Evolutionary conservation across 2,888 invertebrate species (phyloP), one percentile per base, ranked within the genome.

Genomic region (Ptilodon capucinus): DNA sequence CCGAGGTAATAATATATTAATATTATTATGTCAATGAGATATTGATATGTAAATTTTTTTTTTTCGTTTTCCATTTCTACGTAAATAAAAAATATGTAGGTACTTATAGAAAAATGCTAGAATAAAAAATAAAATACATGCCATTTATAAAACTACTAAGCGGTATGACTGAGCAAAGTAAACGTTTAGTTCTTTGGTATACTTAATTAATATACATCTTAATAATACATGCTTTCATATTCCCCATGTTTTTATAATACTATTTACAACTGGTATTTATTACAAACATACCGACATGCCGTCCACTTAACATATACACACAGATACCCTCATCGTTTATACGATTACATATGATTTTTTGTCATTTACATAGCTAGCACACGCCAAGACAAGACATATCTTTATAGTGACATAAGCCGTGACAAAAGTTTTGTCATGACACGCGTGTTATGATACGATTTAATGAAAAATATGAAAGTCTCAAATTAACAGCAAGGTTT

Each of bases 181-280:
- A 16, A 38, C 21, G n/a, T 21, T 6, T 5, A 18, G 6, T 21
- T 28, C 28, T 28, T 28, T 19, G 16, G 18, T 11, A 36, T 2
- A 17, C 11, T 11, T 17, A 11, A 7, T 4, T 8, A 36, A 36
- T 9, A 11, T 3, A 18, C 11, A 18, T 11, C 11, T 11, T 32
- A n/a, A 13, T 6, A 39, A 25, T 46, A 43, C 44, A 46, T 47
- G 43, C 46, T 44, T 46, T 51, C 40, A 9, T 46, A 51, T 46
- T 41, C 41, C 41, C 38, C 51, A 40, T n/a, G n/a, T 16, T n/a
- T 40, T 16, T 16, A 0, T 8, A 8, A 2, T 40, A 40, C 9
- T 25, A 40, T 40, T 25, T 11, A 23, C 16, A 40, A 0, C 23
- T 41, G n/a, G 4, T 11, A 4, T 28, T 38, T 13, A 38, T 23